These are phyloP conservation scores for Lates calcarifer DNA, from an alignment of 2,113 vertebrate genomes.

Conservation along the genomic window DNA sequence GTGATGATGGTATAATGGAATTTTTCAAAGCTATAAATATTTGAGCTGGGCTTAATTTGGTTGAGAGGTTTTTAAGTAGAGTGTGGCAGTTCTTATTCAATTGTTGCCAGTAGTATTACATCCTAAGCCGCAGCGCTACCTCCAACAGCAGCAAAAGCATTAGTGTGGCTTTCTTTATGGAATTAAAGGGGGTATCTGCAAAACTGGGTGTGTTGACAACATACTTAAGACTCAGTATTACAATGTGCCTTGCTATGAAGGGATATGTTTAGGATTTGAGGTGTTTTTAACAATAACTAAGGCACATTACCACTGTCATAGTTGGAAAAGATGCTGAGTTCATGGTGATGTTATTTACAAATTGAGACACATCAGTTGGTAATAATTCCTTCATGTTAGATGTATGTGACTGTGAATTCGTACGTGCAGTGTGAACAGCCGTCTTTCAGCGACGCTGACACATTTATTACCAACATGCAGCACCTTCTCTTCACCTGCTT, in stretches of 20 bases:
- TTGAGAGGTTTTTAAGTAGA: conserved; percentile 41
- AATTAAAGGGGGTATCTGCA: conserved; percentile 38
- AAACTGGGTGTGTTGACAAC: conserved; percentile 51
- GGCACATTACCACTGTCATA: not conserved
- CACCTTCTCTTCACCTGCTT: not conserved
- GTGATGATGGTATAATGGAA: conserved; percentile 7
- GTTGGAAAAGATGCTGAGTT: not conserved
- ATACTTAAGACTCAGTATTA: conserved; percentile 26
- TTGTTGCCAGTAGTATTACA: conserved; percentile 52
- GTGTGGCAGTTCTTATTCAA: conserved; percentile 35
- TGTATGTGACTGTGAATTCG: not conserved
- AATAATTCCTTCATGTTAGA: conserved; percentile 2
- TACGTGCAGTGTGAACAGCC: not conserved
- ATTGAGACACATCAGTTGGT: not conserved
- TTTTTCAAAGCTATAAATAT: conserved; percentile 45
- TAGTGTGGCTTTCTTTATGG: conserved; percentile 41
- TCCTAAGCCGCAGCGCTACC: conserved; percentile 41
- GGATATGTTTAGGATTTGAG: conserved; percentile 16
- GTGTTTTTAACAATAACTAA: conserved; percentile 4
- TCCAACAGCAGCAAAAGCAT: conserved; percentile 44
- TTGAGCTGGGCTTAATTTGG: conserved; percentile 44
- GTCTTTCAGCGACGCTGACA: not conserved
- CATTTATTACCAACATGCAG: not conserved
- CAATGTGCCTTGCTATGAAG: conserved; percentile 15
- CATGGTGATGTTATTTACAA: not conserved